Base-by-base conservation (phyloP, 2,888 invertebrate species). In the Andrena haemorrhoa region DNA sequence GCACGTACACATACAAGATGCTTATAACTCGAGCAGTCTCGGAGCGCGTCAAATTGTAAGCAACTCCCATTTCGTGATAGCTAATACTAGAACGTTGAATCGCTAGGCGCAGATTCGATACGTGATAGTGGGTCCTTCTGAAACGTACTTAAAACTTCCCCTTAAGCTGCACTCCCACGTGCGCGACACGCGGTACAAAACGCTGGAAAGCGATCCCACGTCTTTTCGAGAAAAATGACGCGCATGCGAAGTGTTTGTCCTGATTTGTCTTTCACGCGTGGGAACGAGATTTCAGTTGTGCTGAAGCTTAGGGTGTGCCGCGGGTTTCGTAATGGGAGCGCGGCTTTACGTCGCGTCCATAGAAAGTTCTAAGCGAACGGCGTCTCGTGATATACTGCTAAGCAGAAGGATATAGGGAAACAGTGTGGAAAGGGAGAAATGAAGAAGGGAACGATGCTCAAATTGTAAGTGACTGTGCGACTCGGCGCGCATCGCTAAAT, bases 401-500 rank as follows among this genome's bases (percentile, higher is more conserved):
- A 41, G 41, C 41, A 16, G 41, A 16, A 41, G 41, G 41, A 16
- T 41, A 12, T 20, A 8, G 23, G 26, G 49, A 26, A 60, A 47
- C 41, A 49, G 60, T 73, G 63, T 47, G 23, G 29, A 70, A 65
- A 33, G n/a, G 68, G 49, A 58, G 61, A 66, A 63, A 29, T 12
- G 20, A 66, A 23, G 16, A 20, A 56, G 29, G 10, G 41, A 68
- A 75, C 53, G 74, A 47, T 82, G 82, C 82, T 82, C 82, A 82
- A 82, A 82, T 82, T 63, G 51, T 81, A 82, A 68, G 58, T 47
- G 74, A 69, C 80, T 73, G 74, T 47, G 68, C 81, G 81, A 51
- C 29, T 66, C 26, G 69, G 20, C 20, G 64, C 79, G 47, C 56
- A 66, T 41, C 16, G 41, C 16, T 41, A 16, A 41, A 47, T 41